A percentile compares a stretch with the other conserved stretches of the same genome.
Evolutionary conservation across 37 sponge, comb jelly and placozoan species (phyloP).

Genomic region (Theonella swinhoei): DNA sequence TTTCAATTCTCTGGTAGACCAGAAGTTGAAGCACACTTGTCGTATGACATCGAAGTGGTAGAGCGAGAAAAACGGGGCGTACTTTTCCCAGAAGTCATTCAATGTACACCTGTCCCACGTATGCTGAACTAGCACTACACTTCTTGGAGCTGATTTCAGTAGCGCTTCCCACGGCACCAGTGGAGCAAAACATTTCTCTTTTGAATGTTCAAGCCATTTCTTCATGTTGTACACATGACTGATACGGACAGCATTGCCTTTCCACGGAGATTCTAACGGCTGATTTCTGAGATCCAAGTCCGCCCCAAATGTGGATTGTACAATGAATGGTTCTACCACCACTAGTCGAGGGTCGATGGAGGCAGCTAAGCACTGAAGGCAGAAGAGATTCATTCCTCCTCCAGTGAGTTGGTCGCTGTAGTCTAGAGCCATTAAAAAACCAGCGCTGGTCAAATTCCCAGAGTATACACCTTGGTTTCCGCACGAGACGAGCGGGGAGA

Average conservation of each 20-base stretch:
- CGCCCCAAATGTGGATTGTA: not conserved
- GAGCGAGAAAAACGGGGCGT: not conserved
- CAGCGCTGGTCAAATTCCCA: not conserved
- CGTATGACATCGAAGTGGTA: not conserved
- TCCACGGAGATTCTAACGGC: not conserved
- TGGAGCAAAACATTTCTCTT: not conserved
- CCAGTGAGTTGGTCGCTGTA: conserved; percentile 5
- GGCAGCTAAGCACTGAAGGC: conserved; percentile 4
- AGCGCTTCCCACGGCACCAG: not conserved
- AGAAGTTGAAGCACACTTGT: not conserved
- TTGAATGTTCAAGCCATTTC: not conserved
- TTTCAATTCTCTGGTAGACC: not conserved
- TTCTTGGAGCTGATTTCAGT: not conserved
- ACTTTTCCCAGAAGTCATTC: not conserved
- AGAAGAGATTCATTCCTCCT: not conserved
- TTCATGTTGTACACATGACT: not conserved
- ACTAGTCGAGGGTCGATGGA: not conserved
- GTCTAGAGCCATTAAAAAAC: not conserved
- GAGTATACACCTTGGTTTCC: not conserved
- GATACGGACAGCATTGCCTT: not conserved
- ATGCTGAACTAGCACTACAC: not conserved
- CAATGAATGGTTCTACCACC: not conserved
- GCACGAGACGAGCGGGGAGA: not conserved
- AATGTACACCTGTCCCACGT: not conserved
- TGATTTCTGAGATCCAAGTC: not conserved